A percentile compares a stretch with the other conserved stretches of the same genome.
These are phyloP conservation scores for Caenorhabditis macrosperma DNA, from an alignment of 2,888 invertebrate species.

Conservation along the genomic window DNA sequence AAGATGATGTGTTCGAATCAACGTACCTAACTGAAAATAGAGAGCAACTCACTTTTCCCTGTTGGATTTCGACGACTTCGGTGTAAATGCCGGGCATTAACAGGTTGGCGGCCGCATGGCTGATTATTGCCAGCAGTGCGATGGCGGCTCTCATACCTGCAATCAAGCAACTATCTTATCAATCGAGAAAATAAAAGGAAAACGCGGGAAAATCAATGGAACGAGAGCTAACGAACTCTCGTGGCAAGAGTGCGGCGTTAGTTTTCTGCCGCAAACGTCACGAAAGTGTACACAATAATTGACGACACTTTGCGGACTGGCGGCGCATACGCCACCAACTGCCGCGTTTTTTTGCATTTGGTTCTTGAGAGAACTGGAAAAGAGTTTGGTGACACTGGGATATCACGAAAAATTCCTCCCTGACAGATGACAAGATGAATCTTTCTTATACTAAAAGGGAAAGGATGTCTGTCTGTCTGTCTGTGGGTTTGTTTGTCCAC, in stretches of 20 bases:
- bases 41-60: constrained; percentile 54
- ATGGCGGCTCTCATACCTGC: constrained; percentile 54
- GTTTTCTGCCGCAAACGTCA: constrained; percentile 45
- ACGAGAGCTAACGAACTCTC: background rate
- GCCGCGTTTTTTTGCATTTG: background rate
- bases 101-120: constrained; percentile 58
- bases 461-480: too few relatives aligned
- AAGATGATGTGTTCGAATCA: constrained; percentile 28
- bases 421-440: too few relatives aligned
- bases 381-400: too few relatives aligned
- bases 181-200: background rate
- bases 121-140: constrained; percentile 24
- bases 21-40: background rate
- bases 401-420: too few relatives aligned
- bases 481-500: too few relatives aligned
- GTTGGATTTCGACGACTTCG: constrained; percentile 61
- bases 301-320: constrained; percentile 42
- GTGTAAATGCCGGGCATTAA: constrained; percentile 73
- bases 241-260: background rate
- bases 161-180: constrained; percentile 8
- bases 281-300: constrained; percentile 14
- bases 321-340: background rate
- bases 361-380: too few relatives aligned
- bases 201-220: constrained; percentile 16
- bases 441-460: too few relatives aligned